Evolutionary conservation across 2,113 vertebrate species (phyloP), one percentile per base, ranked within the genome.

Genomic region (Mirza zaza): DNA sequence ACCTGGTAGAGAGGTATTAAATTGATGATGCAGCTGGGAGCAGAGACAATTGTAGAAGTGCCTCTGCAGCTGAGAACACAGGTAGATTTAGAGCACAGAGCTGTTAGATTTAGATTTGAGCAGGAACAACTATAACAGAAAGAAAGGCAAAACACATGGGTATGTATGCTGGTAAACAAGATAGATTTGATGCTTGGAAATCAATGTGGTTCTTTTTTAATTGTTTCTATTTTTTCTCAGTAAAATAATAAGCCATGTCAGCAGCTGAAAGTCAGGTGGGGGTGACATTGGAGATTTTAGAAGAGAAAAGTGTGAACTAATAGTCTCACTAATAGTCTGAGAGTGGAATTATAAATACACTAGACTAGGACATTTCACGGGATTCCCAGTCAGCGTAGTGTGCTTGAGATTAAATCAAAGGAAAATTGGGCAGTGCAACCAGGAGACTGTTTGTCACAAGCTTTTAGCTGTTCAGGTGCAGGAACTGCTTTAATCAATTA

Each of bases 201-300:
- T 36, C 5, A 77, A 50, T 34, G 29, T 6, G 11, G 65, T 55
- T 63, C 76, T 61, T 87, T 85, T 65, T 65, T 29, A 80, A 87
- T 81, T 55, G 25, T 17, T 85, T 96, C 34, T 65, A 23, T 55
- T 95, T 96, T 80, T 75, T 92, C 76, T 97, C 63, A n/a, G 32
- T 27, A 59, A 90, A 86, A 87, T 67, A 59, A 71, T 65, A 92
- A 87, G 21, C 8, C 65, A 76, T 25, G 50, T 92, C 42, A 80
- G 59, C 34, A 90, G 17, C 50, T 90, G 34, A 68, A 75, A 86
- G 39, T 59, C 65, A 29, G 6, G 42, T 61, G 39, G 48, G 15
- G 3, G 6, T 34, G 21, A 13, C 20, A 3, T 27, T 84, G 82
- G 59, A 27, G 32, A 8, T 48, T 96, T 84, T 81, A 93, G 71